Conservation (phyloP, 1,140 invertebrate species). For the Apis cerana region DNA sequence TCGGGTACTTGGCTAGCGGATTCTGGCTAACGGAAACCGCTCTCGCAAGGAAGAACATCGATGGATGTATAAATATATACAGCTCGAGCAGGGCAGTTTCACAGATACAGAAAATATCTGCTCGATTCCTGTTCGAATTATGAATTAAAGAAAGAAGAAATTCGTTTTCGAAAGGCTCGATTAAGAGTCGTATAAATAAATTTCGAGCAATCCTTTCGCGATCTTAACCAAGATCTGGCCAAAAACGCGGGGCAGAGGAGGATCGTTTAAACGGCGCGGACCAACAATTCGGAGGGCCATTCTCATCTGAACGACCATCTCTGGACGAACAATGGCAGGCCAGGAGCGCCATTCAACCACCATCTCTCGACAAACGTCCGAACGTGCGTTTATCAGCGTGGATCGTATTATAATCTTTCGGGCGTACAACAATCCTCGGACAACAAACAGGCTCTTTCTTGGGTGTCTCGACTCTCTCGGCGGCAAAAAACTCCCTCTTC, state of each 20-base stretch:
- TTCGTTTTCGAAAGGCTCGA: no score
- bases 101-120: no score
- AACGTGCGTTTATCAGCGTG: constrained; percentile 1
- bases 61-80: no score
- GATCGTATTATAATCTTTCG: constrained; percentile 4
- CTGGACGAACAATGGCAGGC: neutral
- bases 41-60: no score
- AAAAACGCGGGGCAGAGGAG: neutral
- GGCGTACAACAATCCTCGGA: neutral
- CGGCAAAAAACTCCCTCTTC: constrained; percentile 2
- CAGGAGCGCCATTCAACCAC: neutral
- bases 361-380: constrained; percentile 13
- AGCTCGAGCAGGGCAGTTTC: no score
- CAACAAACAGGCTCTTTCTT: constrained; percentile 10
- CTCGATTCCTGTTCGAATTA: no score
- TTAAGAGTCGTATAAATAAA: no score
- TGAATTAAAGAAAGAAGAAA: no score
- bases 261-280: neutral
- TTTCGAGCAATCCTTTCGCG: neutral
- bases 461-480: neutral
- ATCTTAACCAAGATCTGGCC: neutral
- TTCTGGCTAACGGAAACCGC: neutral
- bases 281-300: neutral
- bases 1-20: neutral
- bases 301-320: constrained; percentile 5